A percentile compares a stretch with the other conserved stretches of the same genome.
These are phyloP conservation scores for Chaetophractus vellerosus DNA, from an alignment of 2,797 vertebrate genomes.

Conservation along the genomic window DNA sequence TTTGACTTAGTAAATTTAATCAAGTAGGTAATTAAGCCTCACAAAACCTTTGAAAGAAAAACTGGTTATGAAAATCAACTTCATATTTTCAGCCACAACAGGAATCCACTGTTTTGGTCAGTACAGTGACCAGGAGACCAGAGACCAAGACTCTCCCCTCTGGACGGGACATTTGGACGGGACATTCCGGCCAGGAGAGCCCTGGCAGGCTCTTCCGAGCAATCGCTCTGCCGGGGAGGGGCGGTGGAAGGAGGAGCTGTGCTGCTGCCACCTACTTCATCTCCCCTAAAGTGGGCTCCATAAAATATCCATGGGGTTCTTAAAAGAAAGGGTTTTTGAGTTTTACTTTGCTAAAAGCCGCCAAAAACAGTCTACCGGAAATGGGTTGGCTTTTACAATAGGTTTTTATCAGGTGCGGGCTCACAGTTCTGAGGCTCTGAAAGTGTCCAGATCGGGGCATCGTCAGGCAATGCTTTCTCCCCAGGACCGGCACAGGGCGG, in stretches of 20 bases:
- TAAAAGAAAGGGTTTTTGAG: neutral
- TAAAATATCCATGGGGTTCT: neutral
- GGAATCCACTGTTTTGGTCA: constrained; percentile 8
- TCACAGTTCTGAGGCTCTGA: too few species aligned
- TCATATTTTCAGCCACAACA: constrained; percentile 23
- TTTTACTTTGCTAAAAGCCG: too few species aligned
- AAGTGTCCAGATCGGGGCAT: too few species aligned
- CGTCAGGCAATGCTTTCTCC: too few species aligned
- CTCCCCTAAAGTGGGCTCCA: neutral
- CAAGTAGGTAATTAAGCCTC: constrained; percentile 43
- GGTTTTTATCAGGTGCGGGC: too few species aligned
- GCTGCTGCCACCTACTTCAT: neutral
- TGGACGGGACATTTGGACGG: too few species aligned
- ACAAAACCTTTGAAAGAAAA: constrained; percentile 1
- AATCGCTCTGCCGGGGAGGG: neutral
- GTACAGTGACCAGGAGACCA: neutral
- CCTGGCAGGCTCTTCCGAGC: neutral
- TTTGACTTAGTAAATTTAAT: constrained; percentile 45
- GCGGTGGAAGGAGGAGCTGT: neutral
- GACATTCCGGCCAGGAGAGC: too few species aligned
- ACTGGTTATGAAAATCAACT: constrained; percentile 24
- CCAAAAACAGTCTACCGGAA: too few species aligned
- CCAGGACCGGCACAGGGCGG: too few species aligned
- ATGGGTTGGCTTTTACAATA: too few species aligned
- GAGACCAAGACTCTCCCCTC: too few species aligned